These are phyloP conservation scores for Elaeidobius kamerunicus DNA, from an alignment of 2,888 invertebrate genomes.

Conservation along the genomic window DNA sequence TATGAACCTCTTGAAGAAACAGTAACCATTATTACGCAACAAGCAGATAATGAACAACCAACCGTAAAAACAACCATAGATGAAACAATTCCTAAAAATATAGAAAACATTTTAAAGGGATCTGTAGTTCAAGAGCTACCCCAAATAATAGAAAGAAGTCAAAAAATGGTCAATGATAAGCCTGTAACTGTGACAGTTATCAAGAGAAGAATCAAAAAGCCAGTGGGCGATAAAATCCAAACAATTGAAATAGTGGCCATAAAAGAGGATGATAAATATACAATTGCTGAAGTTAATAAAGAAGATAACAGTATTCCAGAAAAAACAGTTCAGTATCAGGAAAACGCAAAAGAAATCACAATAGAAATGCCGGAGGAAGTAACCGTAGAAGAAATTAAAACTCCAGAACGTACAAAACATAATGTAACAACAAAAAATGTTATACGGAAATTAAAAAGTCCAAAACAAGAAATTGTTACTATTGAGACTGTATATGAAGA, in stretches of 20 bases:
- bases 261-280: constrained; percentile 28
- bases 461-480: constrained; percentile 43
- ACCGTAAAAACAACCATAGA: constrained; percentile 46
- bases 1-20: constrained; percentile 49
- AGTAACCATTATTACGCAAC: constrained; percentile 47
- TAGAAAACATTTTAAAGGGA: constrained; percentile 41
- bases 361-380: constrained; percentile 40
- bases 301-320: constrained; percentile 13
- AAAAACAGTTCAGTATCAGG: constrained; percentile 21
- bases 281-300: constrained; percentile 29
- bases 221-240: constrained; percentile 43
- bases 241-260: constrained; percentile 40
- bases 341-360: constrained; percentile 35
- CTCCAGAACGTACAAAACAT: constrained; percentile 36
- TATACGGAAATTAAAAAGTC: constrained; percentile 43
- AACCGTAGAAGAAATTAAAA: constrained; percentile 35
- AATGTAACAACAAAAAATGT: constrained; percentile 42
- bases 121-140: constrained; percentile 38
- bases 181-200: constrained; percentile 46
- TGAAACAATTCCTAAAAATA: constrained; percentile 26
- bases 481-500: constrained; percentile 53
- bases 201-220: constrained; percentile 51
- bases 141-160: constrained; percentile 43
- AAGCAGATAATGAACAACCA: constrained; percentile 47
- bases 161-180: constrained; percentile 33